phyloP scores from a whole-genome alignment of 2,113 vertebrate genomes.

The Datnioides undecimradiatus region DNA sequence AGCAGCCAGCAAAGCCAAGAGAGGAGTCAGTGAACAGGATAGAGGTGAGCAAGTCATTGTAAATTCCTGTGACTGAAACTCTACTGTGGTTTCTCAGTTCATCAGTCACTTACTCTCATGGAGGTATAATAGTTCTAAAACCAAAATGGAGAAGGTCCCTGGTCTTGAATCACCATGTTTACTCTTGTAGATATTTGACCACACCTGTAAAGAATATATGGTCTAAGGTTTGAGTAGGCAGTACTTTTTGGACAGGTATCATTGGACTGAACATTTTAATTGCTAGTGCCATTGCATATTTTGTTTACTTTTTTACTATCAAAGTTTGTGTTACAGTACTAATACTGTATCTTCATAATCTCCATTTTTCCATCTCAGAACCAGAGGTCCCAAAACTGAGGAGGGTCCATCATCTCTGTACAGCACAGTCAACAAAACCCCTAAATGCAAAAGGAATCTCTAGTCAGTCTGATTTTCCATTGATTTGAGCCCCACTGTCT shows the following conservation, averaged over 20 bases:
- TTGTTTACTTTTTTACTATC: not conserved
- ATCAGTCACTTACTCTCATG: too few species aligned
- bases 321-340: not conserved
- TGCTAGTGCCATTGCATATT: not conserved
- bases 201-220: too few species aligned
- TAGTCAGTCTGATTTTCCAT: not conserved
- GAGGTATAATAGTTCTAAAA: too few species aligned
- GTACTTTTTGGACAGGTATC: too few species aligned
- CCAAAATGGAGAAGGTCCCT: too few species aligned
- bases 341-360: not conserved
- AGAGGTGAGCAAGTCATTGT: not conserved
- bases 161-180: too few species aligned
- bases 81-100: too few species aligned
- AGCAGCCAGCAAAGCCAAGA: not conserved
- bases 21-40: not conserved
- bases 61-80: too few species aligned
- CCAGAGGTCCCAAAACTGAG: not conserved
- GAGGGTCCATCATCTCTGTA: slow-evolving; percentile 12
- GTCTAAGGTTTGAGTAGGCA: too few species aligned
- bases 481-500: too few species aligned
- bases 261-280: not conserved
- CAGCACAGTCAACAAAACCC: slow-evolving; percentile 13
- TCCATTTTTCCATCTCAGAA: not conserved
- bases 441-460: not conserved
- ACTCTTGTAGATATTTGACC: too few species aligned